Evolutionary conservation across 1,140 invertebrate species (phyloP).

Genomic region (Macrosteles quadrilineatus): DNA sequence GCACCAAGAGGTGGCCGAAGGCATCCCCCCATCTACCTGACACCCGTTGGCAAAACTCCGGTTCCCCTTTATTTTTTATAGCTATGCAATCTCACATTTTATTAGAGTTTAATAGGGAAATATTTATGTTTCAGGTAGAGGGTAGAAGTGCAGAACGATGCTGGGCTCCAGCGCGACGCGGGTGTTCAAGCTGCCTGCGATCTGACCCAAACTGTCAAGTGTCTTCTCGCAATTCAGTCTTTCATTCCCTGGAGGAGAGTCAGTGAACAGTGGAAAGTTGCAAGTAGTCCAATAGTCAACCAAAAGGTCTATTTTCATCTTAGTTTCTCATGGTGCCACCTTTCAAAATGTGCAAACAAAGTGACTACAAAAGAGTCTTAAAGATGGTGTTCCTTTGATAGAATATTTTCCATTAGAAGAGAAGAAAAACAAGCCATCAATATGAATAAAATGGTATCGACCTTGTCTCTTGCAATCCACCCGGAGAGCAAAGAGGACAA

Average conservation of each 20-base stretch:
- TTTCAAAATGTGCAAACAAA: neutral
- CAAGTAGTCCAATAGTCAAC: too few relatives aligned
- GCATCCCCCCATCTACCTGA: too few relatives aligned
- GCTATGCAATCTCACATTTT: too few relatives aligned
- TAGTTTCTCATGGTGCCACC: neutral
- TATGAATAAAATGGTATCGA: constrained; percentile 33
- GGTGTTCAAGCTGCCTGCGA: constrained; percentile 29
- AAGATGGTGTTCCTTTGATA: neutral
- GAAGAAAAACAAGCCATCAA: neutral
- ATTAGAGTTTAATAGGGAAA: too few relatives aligned
- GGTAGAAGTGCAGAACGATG: neutral
- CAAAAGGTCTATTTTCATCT: too few relatives aligned
- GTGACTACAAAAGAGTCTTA: neutral
- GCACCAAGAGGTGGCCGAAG: too few relatives aligned
- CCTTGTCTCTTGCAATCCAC: constrained; percentile 29
- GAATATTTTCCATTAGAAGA: neutral
- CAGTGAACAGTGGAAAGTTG: neutral
- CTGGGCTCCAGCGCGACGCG: neutral
- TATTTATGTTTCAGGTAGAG: constrained; percentile 12
- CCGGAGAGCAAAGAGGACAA: constrained; percentile 20
- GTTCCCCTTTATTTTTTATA: too few relatives aligned
- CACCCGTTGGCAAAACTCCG: too few relatives aligned
- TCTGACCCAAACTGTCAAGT: constrained; percentile 6
- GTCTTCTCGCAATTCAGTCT: neutral
- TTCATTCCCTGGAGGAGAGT: neutral